These are phyloP conservation scores for Sebastolobus alascanus DNA, from an alignment of 2,797 vertebrate genomes.

Conservation along the genomic window DNA sequence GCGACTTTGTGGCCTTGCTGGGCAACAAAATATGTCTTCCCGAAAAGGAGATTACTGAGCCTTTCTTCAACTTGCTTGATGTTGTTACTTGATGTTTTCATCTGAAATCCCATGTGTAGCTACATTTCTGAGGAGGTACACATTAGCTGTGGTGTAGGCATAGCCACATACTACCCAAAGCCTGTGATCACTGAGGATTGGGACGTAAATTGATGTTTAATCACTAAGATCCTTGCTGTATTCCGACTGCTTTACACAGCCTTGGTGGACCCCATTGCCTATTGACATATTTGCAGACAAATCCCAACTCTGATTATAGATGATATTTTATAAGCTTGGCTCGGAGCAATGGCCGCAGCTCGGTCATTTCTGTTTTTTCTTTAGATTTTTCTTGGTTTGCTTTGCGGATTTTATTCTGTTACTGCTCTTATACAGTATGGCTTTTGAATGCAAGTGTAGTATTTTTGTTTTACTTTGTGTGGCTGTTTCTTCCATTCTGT, in stretches of 20 bases:
- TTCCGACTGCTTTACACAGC: neutral
- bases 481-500: constrained; percentile 5
- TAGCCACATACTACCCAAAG: neutral
- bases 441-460: neutral
- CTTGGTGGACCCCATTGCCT: neutral
- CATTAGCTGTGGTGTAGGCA: neutral
- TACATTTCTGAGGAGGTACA: neutral
- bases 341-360: neutral
- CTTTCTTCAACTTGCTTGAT: neutral
- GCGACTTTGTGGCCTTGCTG: neutral
- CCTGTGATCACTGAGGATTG: neutral
- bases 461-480: neutral
- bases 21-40: neutral
- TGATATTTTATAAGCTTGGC: neutral
- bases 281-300: neutral
- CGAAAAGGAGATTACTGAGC: neutral
- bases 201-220: constrained; percentile 6
- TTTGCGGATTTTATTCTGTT: neutral
- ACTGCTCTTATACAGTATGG: neutral
- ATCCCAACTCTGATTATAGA: neutral
- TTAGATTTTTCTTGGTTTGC: neutral
- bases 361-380: neutral
- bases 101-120: neutral
- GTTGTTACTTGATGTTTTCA: neutral
- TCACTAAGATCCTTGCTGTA: neutral